A percentile compares a stretch with the other conserved stretches of the same genome.
phyloP scores from a whole-genome alignment of 2,888 invertebrate genomes.

The Desoria tigrina region DNA sequence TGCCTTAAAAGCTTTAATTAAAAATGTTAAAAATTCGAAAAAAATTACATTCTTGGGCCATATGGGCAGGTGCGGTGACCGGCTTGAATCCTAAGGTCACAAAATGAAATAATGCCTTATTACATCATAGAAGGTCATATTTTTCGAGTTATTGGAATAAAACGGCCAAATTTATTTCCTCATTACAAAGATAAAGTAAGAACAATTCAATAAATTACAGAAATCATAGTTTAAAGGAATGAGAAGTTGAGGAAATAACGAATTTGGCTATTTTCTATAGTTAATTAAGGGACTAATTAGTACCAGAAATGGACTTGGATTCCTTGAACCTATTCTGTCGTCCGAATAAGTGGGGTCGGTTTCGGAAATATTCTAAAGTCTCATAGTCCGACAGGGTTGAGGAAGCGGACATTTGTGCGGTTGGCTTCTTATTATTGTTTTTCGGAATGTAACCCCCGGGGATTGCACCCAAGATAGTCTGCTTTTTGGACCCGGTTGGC shows the following conservation, averaged over 20 bases:
- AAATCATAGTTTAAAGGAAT: constrained; percentile 11
- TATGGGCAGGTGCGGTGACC: constrained; percentile 37
- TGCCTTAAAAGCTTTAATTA: too few relatives aligned
- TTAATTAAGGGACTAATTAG: too few relatives aligned
- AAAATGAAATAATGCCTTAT: not conserved
- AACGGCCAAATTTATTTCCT: too few relatives aligned
- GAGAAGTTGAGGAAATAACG: constrained; percentile 7
- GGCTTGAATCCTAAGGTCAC: constrained; percentile 43
- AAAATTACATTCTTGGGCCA: constrained; percentile 46
- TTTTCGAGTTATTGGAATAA: too few relatives aligned
- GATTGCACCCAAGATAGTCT: constrained; percentile 17
- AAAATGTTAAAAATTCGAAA: too few relatives aligned
- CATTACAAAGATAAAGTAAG: too few relatives aligned
- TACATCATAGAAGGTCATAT: too few relatives aligned
- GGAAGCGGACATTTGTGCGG: not conserved
- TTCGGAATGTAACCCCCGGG: constrained; percentile 19
- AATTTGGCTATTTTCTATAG: not conserved
- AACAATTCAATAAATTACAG: constrained; percentile 15
- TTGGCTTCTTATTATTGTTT: not conserved
- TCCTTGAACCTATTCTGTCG: constrained; percentile 20
- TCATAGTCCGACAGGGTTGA: constrained; percentile 20
- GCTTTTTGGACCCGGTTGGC: not conserved
- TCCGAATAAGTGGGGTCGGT: constrained; percentile 40
- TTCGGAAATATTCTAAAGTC: constrained; percentile 49
- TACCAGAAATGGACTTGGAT: not conserved